Evolutionary conservation across 2,888 invertebrate genomes (phyloP).

Genomic region (Rhagium mordax): DNA sequence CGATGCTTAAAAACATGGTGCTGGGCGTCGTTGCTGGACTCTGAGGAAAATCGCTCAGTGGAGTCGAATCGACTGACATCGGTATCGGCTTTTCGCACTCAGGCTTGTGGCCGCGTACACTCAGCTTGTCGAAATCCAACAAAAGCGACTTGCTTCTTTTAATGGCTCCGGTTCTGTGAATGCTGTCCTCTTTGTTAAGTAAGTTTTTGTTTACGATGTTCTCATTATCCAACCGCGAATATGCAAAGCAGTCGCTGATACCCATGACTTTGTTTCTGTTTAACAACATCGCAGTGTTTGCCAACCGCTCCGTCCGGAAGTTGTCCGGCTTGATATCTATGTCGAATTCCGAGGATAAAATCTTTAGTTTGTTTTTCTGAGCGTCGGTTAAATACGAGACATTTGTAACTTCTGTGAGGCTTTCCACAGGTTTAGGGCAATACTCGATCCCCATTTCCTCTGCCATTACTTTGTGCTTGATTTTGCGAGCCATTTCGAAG

Average conservation of each 20-base stretch:
- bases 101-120: conserved; percentile 5
- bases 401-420: conserved; percentile 45
- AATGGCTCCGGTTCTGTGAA: conserved; percentile 28
- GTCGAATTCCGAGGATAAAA: conserved; percentile 76
- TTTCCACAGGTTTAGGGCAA: conserved; percentile 66
- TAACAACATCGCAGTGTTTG: conserved; percentile 51
- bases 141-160: conserved; percentile 55
- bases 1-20: conserved; percentile 52
- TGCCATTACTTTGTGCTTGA: conserved; percentile 73
- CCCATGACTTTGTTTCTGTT: conserved; percentile 63
- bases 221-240: conserved; percentile 57
- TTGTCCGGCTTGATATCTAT: conserved; percentile 62
- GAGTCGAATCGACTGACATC: conserved; percentile 68
- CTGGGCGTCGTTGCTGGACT: conserved; percentile 54
- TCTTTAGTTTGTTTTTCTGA: conserved; percentile 75
- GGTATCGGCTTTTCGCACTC: conserved; percentile 54
- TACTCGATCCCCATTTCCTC: conserved; percentile 70
- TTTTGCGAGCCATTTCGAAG: conserved; percentile 69
- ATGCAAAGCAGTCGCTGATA: conserved; percentile 58
- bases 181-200: conserved; percentile 25
- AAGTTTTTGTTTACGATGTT: conserved; percentile 59
- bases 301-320: conserved; percentile 39
- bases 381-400: conserved; percentile 74
- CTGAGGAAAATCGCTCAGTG: conserved; percentile 58
- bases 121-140: conserved; percentile 56